A percentile compares a stretch with the other conserved stretches of the same genome.
Evolutionary conservation across 2,113 vertebrate genomes (phyloP).

Genomic region (Delphinapterus leucas): DNA sequence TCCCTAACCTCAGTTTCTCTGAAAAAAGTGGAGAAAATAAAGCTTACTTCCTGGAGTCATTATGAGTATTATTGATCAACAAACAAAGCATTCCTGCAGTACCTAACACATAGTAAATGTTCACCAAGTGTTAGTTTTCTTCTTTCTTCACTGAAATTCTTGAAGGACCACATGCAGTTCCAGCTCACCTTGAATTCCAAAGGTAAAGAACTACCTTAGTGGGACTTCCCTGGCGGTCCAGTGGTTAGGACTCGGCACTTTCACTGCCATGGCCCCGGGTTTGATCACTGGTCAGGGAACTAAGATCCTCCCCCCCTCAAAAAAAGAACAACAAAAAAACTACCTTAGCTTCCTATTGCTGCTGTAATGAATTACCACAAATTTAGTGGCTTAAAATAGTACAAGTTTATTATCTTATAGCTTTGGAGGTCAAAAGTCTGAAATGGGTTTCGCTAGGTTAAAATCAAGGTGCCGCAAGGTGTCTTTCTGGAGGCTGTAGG

Average conservation of each 20-base stretch:
- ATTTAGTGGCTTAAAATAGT: neutral
- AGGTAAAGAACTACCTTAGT: neutral
- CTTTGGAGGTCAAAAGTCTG: neutral
- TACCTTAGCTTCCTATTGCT: neutral
- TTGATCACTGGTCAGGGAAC: too few relatives aligned
- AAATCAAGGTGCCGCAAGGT: neutral
- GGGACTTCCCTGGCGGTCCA: too few relatives aligned
- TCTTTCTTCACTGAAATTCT: neutral
- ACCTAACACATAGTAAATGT: neutral
- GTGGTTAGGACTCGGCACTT: too few relatives aligned
- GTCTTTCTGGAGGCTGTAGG: neutral
- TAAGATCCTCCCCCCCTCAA: too few relatives aligned
- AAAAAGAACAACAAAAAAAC: neutral
- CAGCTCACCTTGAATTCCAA: neutral
- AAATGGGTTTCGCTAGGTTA: neutral
- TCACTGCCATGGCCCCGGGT: too few relatives aligned
- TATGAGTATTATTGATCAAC: neutral
- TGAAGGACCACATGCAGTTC: neutral
- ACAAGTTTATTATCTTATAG: neutral
- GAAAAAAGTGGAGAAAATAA: neutral
- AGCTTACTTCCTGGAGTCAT: neutral
- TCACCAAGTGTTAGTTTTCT: neutral
- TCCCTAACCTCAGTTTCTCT: neutral
- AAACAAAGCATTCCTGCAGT: neutral
- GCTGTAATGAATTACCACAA: neutral